Evolutionary conservation across 2,113 vertebrate genomes (phyloP).

Genomic region (Platycercus adscitus): DNA sequence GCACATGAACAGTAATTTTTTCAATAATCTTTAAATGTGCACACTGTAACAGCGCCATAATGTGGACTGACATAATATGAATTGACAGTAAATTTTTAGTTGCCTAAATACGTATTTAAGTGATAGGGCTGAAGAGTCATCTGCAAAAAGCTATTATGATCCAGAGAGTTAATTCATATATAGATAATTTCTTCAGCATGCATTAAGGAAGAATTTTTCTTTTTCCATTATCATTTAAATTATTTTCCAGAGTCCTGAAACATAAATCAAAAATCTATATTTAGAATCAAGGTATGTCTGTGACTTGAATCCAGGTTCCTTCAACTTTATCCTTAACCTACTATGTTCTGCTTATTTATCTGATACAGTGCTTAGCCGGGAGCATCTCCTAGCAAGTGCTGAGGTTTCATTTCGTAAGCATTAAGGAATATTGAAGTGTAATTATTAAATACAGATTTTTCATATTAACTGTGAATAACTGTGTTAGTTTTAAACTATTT

Average conservation of each 20-base stretch:
- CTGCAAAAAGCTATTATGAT: conserved; percentile 57
- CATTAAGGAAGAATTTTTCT: conserved; percentile 18
- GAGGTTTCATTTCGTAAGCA: conserved; percentile 23
- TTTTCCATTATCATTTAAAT: background rate
- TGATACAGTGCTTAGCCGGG: background rate
- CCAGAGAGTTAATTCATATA: conserved; percentile 33
- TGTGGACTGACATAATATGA: conserved; percentile 61
- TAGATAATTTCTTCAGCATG: conserved; percentile 19
- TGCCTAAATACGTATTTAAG: conserved; percentile 47
- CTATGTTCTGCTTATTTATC: background rate
- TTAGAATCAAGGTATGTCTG: background rate
- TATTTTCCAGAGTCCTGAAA: conserved; percentile 29
- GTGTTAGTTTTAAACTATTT: background rate
- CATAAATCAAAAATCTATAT: background rate
- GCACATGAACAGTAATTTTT: conserved; percentile 50
- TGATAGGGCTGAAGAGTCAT: conserved; percentile 41
- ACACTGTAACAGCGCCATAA: conserved; percentile 54
- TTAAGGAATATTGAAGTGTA: background rate
- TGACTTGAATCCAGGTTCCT: background rate
- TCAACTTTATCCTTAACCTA: background rate
- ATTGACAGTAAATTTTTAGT: conserved; percentile 68
- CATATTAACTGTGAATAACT: background rate
- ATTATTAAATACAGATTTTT: background rate
- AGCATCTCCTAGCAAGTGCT: conserved; percentile 28
- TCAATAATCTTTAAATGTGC: conserved; percentile 61